These are phyloP conservation scores for Kryphioiulus occultus DNA, from an alignment of 2,888 invertebrate genomes.

Conservation along the genomic window DNA sequence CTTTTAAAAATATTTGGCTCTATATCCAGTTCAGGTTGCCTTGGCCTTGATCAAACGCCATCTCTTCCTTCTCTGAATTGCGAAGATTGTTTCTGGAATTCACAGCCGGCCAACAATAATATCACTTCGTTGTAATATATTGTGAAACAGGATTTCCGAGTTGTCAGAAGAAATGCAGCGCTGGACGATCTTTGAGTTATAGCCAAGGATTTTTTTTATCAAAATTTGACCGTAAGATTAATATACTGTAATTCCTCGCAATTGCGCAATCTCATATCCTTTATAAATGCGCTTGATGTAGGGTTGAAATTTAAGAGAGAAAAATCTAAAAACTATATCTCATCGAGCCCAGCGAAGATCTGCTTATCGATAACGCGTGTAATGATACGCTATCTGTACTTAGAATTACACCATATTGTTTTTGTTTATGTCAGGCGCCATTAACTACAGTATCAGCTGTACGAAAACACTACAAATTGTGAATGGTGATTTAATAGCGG, in stretches of 20 bases:
- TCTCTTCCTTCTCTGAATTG: not conserved
- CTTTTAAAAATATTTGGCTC: too few relatives aligned
- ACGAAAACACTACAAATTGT: too few relatives aligned
- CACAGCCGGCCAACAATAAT: not conserved
- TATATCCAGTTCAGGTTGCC: not conserved
- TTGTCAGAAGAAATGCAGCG: not conserved
- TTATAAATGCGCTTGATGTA: not conserved
- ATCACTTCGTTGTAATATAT: not conserved
- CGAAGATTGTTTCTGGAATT: not conserved
- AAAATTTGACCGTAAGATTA: not conserved
- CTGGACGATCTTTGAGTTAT: not conserved
- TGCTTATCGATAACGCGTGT: not conserved
- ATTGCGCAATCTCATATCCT: not conserved
- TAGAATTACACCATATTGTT: not conserved
- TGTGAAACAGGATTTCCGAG: slow-evolving; percentile 25
- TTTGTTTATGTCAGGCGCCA: not conserved
- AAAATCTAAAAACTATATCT: not conserved
- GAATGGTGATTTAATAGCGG: too few relatives aligned
- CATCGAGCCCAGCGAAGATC: not conserved
- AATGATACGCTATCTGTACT: not conserved
- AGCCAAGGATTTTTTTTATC: not conserved
- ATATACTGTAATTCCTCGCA: not conserved
- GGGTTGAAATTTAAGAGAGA: not conserved
- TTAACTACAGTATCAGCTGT: not conserved
- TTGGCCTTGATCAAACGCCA: not conserved